These are phyloP conservation scores for Cyphomyrmex costatus DNA, from an alignment of 1,140 invertebrate genomes.

Conservation along the genomic window DNA sequence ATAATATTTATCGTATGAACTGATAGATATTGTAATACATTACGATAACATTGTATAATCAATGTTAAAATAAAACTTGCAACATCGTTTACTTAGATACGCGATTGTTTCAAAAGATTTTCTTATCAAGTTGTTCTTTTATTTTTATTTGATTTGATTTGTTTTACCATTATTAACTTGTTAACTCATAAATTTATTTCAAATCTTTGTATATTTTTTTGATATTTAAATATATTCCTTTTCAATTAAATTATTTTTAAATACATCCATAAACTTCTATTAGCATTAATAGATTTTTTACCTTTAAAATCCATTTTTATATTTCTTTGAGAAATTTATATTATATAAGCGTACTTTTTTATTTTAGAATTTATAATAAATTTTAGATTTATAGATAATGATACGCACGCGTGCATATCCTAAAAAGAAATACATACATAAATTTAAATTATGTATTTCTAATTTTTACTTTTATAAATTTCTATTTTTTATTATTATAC, in stretches of 20 bases:
- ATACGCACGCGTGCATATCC: background rate
- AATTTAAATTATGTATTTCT: background rate
- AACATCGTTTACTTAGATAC: background rate
- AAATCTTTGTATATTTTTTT: constrained; percentile 3
- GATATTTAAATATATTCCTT: background rate
- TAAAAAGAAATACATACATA: background rate
- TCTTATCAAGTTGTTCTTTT: background rate
- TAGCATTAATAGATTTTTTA: background rate
- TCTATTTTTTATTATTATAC: background rate
- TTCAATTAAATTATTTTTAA: background rate
- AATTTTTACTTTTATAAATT: background rate
- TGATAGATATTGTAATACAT: background rate
- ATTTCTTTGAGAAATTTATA: background rate
- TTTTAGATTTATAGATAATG: background rate
- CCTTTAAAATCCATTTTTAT: background rate
- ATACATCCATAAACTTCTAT: background rate
- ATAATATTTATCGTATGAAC: constrained; percentile 9
- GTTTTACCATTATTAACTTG: background rate
- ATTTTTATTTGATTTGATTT: background rate
- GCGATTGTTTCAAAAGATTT: background rate
- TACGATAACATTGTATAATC: background rate
- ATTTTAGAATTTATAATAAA: background rate
- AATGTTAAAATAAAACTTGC: background rate
- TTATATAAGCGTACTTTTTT: background rate
- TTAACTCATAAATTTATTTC: background rate